Evolutionary conservation across 2,113 vertebrate genomes (phyloP), one percentile per base, ranked within the genome.

Genomic region (Solea solea): DNA sequence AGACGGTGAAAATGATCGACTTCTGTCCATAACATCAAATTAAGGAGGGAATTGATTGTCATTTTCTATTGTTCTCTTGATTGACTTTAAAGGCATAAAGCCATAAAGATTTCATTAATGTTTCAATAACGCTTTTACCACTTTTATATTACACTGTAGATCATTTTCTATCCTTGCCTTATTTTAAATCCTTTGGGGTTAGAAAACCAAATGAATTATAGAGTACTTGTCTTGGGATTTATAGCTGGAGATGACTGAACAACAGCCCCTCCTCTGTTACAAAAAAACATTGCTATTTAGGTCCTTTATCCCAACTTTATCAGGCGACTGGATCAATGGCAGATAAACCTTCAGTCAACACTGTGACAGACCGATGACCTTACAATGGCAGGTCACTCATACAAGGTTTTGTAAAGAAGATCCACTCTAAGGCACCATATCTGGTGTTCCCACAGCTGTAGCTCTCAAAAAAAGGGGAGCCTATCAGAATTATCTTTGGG

Each of bases 301-400:
- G 44, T 51, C 41, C 9, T 72, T 78, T 46, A 67, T 70, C 39
- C 41, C 61, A 8, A 21, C 28, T 51, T 16, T 42, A 72, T 69
- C 49, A 55, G 7, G 40, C 12, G 56, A 7, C 15, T 57, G 69
- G 7, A 78, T 82, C 72, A 42, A 56, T 42, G 3, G 44, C 7
- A 69, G 71, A 67, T 58, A 53, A 80, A 64, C 40, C 65, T 49
- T 14, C 13, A 74, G 42, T 15, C 48, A 72, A 34, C 41, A 51
- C 8, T 8, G 34, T 41, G 54, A 25, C 16, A 49, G 52, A 67
- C 41, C 3, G 41, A 74, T 50, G 58, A 76, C 61, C n/a, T 16
- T 49, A 13, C 14, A 2, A 34, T 12, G 13, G 5, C 16, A 46
- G n/a, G 63, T 1, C 21, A 25, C 21, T 71, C 21, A 34, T 48